A percentile compares a stretch with the other conserved stretches of the same genome.
Conservation (phyloP, 1,140 invertebrate species). For the Danaus plexippus region DNA sequence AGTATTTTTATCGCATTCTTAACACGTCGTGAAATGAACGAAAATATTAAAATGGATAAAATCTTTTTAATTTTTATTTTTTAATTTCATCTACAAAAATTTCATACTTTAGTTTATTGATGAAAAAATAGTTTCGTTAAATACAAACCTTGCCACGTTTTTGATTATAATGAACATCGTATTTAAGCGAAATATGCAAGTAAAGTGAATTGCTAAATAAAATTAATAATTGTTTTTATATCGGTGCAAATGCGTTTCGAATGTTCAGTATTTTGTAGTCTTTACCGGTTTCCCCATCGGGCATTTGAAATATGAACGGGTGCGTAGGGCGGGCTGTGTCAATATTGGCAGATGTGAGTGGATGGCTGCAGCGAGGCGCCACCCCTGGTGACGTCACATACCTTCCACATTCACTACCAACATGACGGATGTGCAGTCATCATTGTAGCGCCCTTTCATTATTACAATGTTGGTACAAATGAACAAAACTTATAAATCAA, state of each 20-base stretch:
- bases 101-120: no score
- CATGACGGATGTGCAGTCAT: background rate
- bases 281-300: constrained; percentile 48
- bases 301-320: constrained; percentile 65
- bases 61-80: no score
- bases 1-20: no score
- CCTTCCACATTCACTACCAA: constrained; percentile 7
- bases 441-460: background rate
- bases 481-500: constrained; percentile 1
- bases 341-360: constrained; percentile 70
- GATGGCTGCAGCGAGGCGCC: constrained; percentile 54
- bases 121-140: no score
- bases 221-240: no score
- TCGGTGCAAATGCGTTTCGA: constrained; percentile 28
- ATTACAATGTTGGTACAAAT: background rate
- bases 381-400: constrained; percentile 51
- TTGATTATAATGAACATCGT: no score
- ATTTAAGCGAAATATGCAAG: no score
- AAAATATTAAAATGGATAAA: no score
- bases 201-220: no score
- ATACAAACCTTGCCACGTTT: no score
- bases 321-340: constrained; percentile 50
- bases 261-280: constrained; percentile 60
- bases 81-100: no score
- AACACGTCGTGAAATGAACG: no score